Evolutionary conservation across 2,888 invertebrate species (phyloP).

Genomic region (Diadegma fenestrale): DNA sequence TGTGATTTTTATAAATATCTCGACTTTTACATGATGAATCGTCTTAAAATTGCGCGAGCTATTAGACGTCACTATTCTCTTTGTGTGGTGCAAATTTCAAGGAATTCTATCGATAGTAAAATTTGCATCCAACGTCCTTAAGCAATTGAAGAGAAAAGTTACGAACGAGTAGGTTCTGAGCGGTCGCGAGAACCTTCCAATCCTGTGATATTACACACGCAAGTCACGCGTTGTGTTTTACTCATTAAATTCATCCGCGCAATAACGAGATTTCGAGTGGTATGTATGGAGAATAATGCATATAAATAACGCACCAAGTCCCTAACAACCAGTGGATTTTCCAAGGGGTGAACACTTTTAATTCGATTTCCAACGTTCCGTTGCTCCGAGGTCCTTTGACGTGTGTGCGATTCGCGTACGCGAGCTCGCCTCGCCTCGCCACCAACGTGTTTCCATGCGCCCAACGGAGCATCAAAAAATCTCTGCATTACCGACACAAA

Average conservation of each 20-base stretch:
- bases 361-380: constrained; percentile 77
- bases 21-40: no score
- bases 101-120: no score
- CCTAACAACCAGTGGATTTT: constrained; percentile 53
- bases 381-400: constrained; percentile 76
- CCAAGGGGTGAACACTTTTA: constrained; percentile 68
- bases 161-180: neutral
- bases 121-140: no score
- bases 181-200: neutral
- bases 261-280: constrained; percentile 26
- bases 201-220: neutral
- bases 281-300: neutral
- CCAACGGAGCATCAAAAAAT: constrained; percentile 25
- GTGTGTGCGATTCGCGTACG: constrained; percentile 47
- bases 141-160: neutral
- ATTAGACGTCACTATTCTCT: no score
- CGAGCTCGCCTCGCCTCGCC: constrained; percentile 37
- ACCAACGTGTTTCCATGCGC: constrained; percentile 50
- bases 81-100: no score
- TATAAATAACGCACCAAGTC: constrained; percentile 17
- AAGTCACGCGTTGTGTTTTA: neutral
- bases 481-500: constrained; percentile 38
- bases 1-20: no score
- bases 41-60: no score
- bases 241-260: constrained; percentile 22